Percentiles rank a stretch among this genome's conserved stretches.
These are phyloP conservation scores for Pyrrhia umbra DNA, from an alignment of 2,888 invertebrate genomes.

Conservation along the genomic window DNA sequence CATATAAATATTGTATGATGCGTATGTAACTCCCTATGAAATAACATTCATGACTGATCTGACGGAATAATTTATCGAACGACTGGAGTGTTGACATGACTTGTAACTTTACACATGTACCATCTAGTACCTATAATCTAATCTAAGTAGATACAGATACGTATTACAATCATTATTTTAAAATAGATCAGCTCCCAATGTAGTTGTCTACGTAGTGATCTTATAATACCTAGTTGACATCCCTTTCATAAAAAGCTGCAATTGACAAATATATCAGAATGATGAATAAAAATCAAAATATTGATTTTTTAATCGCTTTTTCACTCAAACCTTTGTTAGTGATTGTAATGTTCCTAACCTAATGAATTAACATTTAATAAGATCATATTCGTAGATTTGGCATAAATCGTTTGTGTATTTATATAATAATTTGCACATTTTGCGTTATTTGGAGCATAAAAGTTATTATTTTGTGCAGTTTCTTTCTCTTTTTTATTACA, in stretches of 20 bases:
- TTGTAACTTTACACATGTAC: slow-evolving; percentile 53
- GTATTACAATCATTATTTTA: slow-evolving; percentile 53
- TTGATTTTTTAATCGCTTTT: slow-evolving; percentile 7
- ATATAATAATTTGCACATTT: slow-evolving; percentile 2
- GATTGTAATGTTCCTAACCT: slow-evolving; percentile 21
- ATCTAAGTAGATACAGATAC: slow-evolving; percentile 57
- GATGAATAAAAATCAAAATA: slow-evolving; percentile 40
- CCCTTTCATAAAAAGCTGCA: slow-evolving; percentile 61
- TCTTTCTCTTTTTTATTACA: slow-evolving; percentile 11
- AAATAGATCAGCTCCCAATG: slow-evolving; percentile 39
- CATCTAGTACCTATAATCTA: slow-evolving; percentile 59
- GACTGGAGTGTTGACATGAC: slow-evolving; percentile 45
- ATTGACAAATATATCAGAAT: slow-evolving; percentile 69
- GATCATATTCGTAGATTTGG: slow-evolving; percentile 25
- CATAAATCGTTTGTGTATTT: slow-evolving; percentile 1
- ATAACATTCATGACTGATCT: slow-evolving; percentile 62
- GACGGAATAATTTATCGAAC: slow-evolving; percentile 67
- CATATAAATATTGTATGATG: slow-evolving; percentile 54
- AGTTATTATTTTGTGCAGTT: slow-evolving; percentile 2
- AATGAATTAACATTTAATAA: slow-evolving; percentile 23
- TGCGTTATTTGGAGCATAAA: slow-evolving; percentile 1
- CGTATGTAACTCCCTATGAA: slow-evolving; percentile 56
- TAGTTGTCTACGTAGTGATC: slow-evolving; percentile 60
- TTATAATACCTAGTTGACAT: slow-evolving; percentile 57
- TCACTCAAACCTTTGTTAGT: slow-evolving; percentile 8